A percentile compares a stretch with the other conserved stretches of the same genome.
Conservation (phyloP, 2,888 invertebrate genomes). For the Lagria hirta region DNA sequence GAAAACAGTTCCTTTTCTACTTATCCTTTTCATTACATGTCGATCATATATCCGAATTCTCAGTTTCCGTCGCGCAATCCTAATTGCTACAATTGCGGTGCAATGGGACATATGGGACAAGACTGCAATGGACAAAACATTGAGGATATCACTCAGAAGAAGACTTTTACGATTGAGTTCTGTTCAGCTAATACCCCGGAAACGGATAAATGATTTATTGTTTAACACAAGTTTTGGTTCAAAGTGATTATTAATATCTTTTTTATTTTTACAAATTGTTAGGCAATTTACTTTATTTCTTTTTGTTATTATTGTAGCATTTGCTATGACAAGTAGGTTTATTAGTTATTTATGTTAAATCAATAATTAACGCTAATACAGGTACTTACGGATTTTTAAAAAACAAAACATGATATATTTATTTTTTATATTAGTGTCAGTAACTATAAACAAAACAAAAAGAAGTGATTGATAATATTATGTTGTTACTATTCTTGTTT, state of each 20-base stretch:
- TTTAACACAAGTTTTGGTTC: slow-evolving; percentile 10
- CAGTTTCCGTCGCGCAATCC: slow-evolving; percentile 59
- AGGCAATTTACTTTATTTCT: slow-evolving; percentile 43
- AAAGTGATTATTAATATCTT: slow-evolving; percentile 12
- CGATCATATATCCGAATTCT: slow-evolving; percentile 51
- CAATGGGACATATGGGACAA: slow-evolving; percentile 75
- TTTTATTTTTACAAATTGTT: slow-evolving; percentile 31
- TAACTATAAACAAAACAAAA: slow-evolving; percentile 16
- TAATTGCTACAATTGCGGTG: slow-evolving; percentile 91
- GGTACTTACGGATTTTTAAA: too few relatives aligned
- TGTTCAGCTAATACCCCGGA: slow-evolving; percentile 42
- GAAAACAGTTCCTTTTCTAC: slow-evolving; percentile 33
- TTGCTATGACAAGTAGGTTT: slow-evolving; percentile 36
- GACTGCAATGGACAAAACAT: slow-evolving; percentile 91
- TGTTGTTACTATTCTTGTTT: slow-evolving; percentile 33
- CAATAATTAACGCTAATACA: slow-evolving; percentile 13
- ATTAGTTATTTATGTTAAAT: slow-evolving; percentile 20
- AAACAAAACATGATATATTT: too few relatives aligned
- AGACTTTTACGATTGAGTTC: slow-evolving; percentile 69
- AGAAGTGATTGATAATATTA: slow-evolving; percentile 21
- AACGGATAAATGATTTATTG: slow-evolving; percentile 37
- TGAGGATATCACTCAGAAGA: slow-evolving; percentile 84
- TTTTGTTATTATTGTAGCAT: slow-evolving; percentile 26
- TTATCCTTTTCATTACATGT: slow-evolving; percentile 43
- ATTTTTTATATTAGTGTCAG: slow-evolving; percentile 13